Evolutionary conservation across 35 echinoderm and acorn worm species (phyloP).

Genomic region (Heliocidaris erythrogramma): DNA sequence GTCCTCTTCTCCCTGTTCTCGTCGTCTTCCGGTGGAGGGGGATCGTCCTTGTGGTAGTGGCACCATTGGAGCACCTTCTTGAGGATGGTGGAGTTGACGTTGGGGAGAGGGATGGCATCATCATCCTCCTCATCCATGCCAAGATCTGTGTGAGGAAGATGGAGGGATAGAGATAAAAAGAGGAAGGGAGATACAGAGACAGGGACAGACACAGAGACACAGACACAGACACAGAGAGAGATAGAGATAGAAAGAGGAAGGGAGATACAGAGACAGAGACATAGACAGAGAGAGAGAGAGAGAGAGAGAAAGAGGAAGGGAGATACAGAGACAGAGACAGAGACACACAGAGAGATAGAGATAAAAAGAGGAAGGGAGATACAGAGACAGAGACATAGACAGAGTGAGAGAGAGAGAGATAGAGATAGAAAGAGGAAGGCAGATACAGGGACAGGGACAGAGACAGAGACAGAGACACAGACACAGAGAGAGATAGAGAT

Average conservation of each 20-base stretch:
- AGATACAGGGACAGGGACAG: background rate
- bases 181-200: no score
- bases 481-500: no score
- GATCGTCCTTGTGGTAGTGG: slow-evolving; percentile 91
- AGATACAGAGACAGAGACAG: no score
- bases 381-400: no score
- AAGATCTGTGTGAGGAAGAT: slow-evolving; percentile 61
- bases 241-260: no score
- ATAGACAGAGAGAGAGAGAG: no score
- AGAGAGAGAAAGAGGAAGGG: no score
- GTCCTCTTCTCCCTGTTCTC: slow-evolving; percentile 98
- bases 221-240: no score
- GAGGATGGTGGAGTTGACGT: slow-evolving; percentile 95
- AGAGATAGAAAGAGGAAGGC: background rate
- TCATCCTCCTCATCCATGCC: slow-evolving; percentile 99
- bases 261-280: no score
- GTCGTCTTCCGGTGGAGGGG: slow-evolving; percentile 97
- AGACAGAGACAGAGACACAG: no score
- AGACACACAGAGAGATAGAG: no score
- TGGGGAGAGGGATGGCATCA: slow-evolving; percentile 94
- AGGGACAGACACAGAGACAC: background rate
- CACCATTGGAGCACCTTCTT: slow-evolving; percentile 97
- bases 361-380: no score
- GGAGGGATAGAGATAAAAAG: background rate
- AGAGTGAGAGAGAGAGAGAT: background rate